Conservation (phyloP, 1,140 invertebrate genomes). For the Akabosia matsudoensis region DNA sequence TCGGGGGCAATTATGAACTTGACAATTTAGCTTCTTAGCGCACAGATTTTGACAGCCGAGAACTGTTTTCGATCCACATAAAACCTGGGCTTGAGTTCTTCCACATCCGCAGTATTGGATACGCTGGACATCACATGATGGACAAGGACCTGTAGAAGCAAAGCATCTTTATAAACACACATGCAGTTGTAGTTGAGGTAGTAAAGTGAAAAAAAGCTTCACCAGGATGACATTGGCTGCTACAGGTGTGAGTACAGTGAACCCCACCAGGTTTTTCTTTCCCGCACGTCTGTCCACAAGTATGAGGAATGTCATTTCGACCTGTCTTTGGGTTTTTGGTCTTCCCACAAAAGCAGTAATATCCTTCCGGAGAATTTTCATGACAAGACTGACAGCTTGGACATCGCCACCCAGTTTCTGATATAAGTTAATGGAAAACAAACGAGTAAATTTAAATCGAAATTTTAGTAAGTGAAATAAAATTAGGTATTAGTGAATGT, state of each 20-base stretch:
- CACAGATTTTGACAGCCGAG: slow-evolving; percentile 72
- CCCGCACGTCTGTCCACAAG: slow-evolving; percentile 81
- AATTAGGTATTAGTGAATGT: background rate
- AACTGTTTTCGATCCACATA: slow-evolving; percentile 65
- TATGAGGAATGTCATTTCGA: slow-evolving; percentile 74
- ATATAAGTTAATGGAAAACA: slow-evolving; percentile 30
- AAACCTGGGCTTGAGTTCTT: slow-evolving; percentile 62
- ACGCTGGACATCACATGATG: slow-evolving; percentile 68
- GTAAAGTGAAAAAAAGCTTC: background rate
- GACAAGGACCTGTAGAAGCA: slow-evolving; percentile 65
- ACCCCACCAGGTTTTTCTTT: slow-evolving; percentile 55
- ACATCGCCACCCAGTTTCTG: slow-evolving; percentile 82
- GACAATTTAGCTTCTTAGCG: slow-evolving; percentile 68
- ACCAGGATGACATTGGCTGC: slow-evolving; percentile 82
- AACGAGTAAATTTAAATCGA: background rate
- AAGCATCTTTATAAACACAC: no score
- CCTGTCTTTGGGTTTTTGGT: slow-evolving; percentile 66
- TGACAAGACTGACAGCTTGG: slow-evolving; percentile 81
- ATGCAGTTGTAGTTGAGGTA: background rate
- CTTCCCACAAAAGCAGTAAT: slow-evolving; percentile 82
- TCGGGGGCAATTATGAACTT: slow-evolving; percentile 58
- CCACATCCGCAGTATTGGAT: slow-evolving; percentile 70
- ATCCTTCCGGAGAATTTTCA: slow-evolving; percentile 65
- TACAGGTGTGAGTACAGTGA: slow-evolving; percentile 77
- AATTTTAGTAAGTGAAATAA: background rate